Base-by-base conservation (phyloP, 2,888 invertebrate species). In the Nomada fabriciana region DNA sequence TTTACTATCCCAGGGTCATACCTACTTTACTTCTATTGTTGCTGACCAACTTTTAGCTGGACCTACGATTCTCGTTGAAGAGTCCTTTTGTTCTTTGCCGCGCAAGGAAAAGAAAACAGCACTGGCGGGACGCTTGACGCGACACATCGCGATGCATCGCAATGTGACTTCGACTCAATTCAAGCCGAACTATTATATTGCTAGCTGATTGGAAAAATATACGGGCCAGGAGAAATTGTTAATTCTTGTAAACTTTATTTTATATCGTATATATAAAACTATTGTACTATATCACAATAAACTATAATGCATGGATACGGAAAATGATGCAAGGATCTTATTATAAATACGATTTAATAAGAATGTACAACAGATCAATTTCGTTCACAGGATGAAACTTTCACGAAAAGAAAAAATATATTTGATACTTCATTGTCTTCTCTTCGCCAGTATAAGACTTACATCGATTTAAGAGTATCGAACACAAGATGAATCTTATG, bases 241-340 rank as follows among this genome's bases (percentile, higher is more conserved):
- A 55, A 42, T 72, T 76, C 70, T 50, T 55, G 47, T 69, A 72
- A 67, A 75, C 52, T 59, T 57, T 65, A 60, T 73, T 76, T 81
- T 64, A 36, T 53, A 55, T 76, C 13, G 69, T 81, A 81, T 74
- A 86, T 86, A 86, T 59, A 86, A 82, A 85, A 83, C 83, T 83
- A 86, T 78, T 74, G 64, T 64, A 64, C 71, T 84, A 79, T 76
- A 86, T 86, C 81, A 83, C 81, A 86, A 86, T 82, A 81, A 70
- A 68, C 77, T 83, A 76, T 80, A 69, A 71, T 68, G 65, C 64
- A 67, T 61, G 57, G 80, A 80, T 55, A 57, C 29, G 55, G 36
- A 36, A 36, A 75, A 75, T 59, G 68, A 78, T 82, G 73, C 65
- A 76, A 36, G 60, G 47, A 53, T 18, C 53, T 83, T 83, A 69